phyloP scores from a whole-genome alignment of 2,888 invertebrate species.

The Neocrepidodera transversa region DNA sequence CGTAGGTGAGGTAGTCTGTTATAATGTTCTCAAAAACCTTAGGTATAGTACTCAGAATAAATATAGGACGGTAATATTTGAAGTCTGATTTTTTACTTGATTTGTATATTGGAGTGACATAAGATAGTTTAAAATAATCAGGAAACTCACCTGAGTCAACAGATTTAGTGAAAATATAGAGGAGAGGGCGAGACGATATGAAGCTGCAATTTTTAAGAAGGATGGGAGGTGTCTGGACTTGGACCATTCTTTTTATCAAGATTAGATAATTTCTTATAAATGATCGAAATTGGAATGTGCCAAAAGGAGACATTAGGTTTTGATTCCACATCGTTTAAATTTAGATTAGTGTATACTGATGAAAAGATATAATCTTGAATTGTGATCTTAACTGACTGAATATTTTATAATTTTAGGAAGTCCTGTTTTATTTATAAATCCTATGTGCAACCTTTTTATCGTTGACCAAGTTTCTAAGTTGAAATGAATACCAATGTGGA shows the following conservation, averaged over 20 bases:
- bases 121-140: neutral
- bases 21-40: constrained; percentile 12
- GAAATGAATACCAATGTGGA: too few relatives aligned
- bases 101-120: constrained; percentile 6
- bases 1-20: neutral
- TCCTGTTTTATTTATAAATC: too few relatives aligned
- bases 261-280: constrained; percentile 4
- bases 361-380: too few relatives aligned
- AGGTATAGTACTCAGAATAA: constrained; percentile 11
- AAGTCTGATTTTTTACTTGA: constrained; percentile 2
- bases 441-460: too few relatives aligned
- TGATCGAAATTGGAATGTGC: constrained; percentile 1
- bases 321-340: too few relatives aligned
- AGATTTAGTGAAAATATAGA: constrained; percentile 3
- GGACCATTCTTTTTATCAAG: neutral
- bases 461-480: too few relatives aligned
- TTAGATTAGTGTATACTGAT: too few relatives aligned
- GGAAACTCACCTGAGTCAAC: neutral
- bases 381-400: too few relatives aligned
- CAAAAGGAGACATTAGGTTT: neutral
- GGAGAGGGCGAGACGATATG: neutral
- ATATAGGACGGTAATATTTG: constrained; percentile 1
- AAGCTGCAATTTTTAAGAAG: neutral
- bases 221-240: neutral
- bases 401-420: too few relatives aligned